Base-by-base conservation (phyloP, 2,888 invertebrate genomes). In the Diloba caeruleocephala region DNA sequence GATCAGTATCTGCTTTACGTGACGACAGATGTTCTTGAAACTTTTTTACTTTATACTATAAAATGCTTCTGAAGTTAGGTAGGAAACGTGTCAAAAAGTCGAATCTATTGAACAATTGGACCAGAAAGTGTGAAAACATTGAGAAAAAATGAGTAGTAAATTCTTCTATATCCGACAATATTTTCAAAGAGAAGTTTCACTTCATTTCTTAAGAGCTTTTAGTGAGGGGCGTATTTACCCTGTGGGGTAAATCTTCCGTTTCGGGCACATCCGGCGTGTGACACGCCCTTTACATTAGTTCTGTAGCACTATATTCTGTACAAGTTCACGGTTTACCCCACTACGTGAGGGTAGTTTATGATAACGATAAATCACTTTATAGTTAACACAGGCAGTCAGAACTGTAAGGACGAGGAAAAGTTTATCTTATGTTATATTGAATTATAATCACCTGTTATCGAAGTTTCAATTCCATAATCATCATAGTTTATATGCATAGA, bases 211-310 rank as follows among this genome's bases (percentile, higher is more conserved):
- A 63, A 63, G 54, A 43, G 73, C 71, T 71, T 71, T 71, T 73
- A 71, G 73, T 64, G 71, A 38, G 61, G 46, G 66, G 64, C 67
- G 71, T 67, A 66, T 73, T 70, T 73, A 67, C 71, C 49, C 55
- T 32, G 58, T 56, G 54, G 51, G 53, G 71, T 66, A 66, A 70
- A 66, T 61, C 56, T 73, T 70, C 66, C 66, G 73, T 61, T 72
- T 51, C 48, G 58, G 59, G 54, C 56, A 52, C 61, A 73, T 73
- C 71, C 71, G 73, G 61, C 71, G 58, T 37, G 59, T 61, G 71
- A 71, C 71, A 71, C 73, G 71, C 71, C 71, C 73, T 70, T 61
- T 67, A 71, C 73, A 71, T 73, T 71, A 73, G 54, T 67, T 59
- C 41, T 39, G 41, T 44, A 43, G 29, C 46, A 69, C 58, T 56